Conservation (phyloP, 2,888 invertebrate genomes). For the Lycophotia porphyrea region DNA sequence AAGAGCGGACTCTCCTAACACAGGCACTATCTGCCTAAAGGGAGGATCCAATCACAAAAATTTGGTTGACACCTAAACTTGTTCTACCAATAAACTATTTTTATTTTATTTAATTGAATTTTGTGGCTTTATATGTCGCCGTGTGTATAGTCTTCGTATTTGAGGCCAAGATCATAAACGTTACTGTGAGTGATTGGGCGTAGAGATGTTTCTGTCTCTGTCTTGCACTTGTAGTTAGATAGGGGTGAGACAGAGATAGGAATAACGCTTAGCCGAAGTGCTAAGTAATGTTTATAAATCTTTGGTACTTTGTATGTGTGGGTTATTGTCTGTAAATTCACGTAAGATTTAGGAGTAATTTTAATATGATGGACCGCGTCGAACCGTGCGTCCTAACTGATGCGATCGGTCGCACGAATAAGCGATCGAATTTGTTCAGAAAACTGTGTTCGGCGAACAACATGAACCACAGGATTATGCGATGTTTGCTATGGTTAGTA, state of each 20-base stretch:
- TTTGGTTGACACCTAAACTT: too few species aligned
- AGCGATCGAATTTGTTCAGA: not conserved
- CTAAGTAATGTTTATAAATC: not conserved
- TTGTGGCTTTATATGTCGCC: too few species aligned
- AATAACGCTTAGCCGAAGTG: not conserved
- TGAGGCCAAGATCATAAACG: not conserved
- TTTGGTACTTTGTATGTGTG: not conserved
- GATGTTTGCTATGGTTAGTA: too few species aligned
- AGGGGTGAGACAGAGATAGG: not conserved
- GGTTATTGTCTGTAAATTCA: not conserved
- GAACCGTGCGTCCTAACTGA: not conserved
- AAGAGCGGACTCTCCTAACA: too few species aligned
- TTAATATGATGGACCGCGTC: not conserved
- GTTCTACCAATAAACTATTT: too few species aligned
- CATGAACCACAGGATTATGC: not conserved
- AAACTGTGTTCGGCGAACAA: not conserved
- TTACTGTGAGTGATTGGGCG: not conserved
- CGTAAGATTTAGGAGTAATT: not conserved
- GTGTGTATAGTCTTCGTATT: not conserved
- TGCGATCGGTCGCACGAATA: rapidly evolving
- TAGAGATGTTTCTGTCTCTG: not conserved
- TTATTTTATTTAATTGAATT: too few species aligned
- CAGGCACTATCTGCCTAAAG: too few species aligned
- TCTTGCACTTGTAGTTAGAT: not conserved
- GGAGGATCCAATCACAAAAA: too few species aligned